Evolutionary conservation across 2,888 invertebrate genomes (phyloP).

Genomic region (Andrena chrysosceles): DNA sequence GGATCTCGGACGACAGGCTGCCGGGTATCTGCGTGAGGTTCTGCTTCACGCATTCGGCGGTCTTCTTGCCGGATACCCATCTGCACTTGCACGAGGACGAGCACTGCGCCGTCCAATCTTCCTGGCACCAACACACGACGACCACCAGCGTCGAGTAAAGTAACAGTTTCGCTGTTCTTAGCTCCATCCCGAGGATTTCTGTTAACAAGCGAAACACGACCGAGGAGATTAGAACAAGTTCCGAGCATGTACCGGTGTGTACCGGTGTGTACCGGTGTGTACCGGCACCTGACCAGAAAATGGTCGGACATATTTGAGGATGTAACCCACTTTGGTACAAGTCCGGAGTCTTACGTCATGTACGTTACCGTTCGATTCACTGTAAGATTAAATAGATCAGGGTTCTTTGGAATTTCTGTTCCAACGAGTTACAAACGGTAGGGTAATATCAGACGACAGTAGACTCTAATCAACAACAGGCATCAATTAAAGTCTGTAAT

Average conservation of each 20-base stretch:
- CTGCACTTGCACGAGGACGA: slow-evolving; percentile 91
- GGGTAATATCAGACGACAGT: too few species aligned
- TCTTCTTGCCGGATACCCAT: slow-evolving; percentile 94
- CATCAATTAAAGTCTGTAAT: too few species aligned
- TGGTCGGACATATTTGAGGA: neutral
- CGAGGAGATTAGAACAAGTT: slow-evolving; percentile 43
- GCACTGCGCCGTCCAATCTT: slow-evolving; percentile 87
- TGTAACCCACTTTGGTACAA: neutral
- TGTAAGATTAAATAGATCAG: neutral
- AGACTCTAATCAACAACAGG: too few species aligned
- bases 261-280: neutral
- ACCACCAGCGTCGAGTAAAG: slow-evolving; percentile 76
- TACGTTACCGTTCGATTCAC: neutral
- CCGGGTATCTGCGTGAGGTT: slow-evolving; percentile 90
- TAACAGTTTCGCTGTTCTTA: slow-evolving; percentile 66
- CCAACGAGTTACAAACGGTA: too few species aligned
- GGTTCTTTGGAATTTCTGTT: neutral
- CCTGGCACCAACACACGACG: slow-evolving; percentile 83
- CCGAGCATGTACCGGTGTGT: neutral
- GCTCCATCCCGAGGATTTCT: slow-evolving; percentile 76
- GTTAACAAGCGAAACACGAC: slow-evolving; percentile 62
- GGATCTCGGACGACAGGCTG: slow-evolving; percentile 89
- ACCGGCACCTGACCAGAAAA: neutral
- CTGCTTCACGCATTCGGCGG: slow-evolving; percentile 91
- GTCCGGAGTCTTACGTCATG: neutral